These are phyloP conservation scores for Sycophila texana DNA, from an alignment of 2,888 invertebrate genomes.

Conservation along the genomic window DNA sequence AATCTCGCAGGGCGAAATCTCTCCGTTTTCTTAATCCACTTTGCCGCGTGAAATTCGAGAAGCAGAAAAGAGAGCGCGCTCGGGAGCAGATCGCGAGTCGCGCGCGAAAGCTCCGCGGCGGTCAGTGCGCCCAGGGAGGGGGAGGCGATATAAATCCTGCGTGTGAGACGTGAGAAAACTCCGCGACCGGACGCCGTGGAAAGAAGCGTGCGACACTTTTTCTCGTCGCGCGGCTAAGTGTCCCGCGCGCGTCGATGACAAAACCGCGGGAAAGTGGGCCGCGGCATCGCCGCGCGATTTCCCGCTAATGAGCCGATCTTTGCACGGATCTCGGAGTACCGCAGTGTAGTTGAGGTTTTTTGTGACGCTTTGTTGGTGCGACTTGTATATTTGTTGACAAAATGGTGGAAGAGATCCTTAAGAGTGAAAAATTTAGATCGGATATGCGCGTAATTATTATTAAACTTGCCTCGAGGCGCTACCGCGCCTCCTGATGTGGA, in stretches of 20 bases:
- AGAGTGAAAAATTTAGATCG: no score
- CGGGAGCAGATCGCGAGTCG: no score
- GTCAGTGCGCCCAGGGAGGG: neutral
- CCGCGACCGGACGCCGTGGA: neutral
- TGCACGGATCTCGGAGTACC: no score
- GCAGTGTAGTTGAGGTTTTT: no score
- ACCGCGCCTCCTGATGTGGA: no score
- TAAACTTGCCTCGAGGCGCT: no score
- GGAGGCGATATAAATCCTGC: neutral
- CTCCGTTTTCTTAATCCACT: slow-evolving; percentile 20
- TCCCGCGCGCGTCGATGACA: neutral
- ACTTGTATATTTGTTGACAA: no score
- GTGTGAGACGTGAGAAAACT: neutral
- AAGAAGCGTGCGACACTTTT: neutral
- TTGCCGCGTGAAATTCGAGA: slow-evolving; percentile 15
- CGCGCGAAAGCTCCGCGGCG: slow-evolving; percentile 8
- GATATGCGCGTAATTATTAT: no score
- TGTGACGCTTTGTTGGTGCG: no score
- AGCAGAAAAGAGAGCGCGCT: neutral
- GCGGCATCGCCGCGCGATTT: no score
- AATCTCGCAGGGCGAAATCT: neutral
- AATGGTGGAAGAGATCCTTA: no score
- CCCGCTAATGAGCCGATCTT: no score
- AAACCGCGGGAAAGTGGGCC: neutral
- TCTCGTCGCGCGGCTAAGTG: neutral